Conservation (phyloP, 1,140 invertebrate genomes). For the Lepidurus couesii region DNA sequence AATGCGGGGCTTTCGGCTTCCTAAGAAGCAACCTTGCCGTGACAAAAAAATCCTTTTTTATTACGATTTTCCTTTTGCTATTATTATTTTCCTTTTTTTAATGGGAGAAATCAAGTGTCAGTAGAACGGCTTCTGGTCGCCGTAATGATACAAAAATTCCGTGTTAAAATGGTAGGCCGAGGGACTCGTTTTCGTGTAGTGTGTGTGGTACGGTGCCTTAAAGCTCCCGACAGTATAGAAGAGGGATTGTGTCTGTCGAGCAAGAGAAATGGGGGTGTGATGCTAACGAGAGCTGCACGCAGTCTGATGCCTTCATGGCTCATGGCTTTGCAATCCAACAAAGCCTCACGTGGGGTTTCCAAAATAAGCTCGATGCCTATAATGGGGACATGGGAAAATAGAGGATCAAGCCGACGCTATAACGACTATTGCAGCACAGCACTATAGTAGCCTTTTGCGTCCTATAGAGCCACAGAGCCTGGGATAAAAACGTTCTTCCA, state of each 20-base stretch:
- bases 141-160: background rate
- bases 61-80: background rate
- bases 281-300: constrained; percentile 20
- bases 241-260: constrained; percentile 20
- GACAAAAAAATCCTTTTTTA: background rate
- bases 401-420: constrained; percentile 13
- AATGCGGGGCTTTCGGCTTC: background rate
- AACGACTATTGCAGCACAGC: constrained; percentile 18
- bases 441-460: background rate
- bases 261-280: constrained; percentile 21
- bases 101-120: background rate
- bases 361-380: constrained; percentile 19
- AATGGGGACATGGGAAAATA: constrained; percentile 22
- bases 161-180: constrained; percentile 2
- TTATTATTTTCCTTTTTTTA: background rate
- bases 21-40: background rate
- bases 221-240: constrained; percentile 14
- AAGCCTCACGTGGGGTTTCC: constrained; percentile 20
- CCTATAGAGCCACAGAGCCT: background rate
- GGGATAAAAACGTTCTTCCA: background rate
- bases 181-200: background rate
- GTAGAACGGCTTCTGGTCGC: background rate
- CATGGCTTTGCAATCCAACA: constrained; percentile 21
- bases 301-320: constrained; percentile 21
- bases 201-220: constrained; percentile 5